Conservation (phyloP, 2,797 vertebrate species). For the Scolopax bukidnonensis region DNA sequence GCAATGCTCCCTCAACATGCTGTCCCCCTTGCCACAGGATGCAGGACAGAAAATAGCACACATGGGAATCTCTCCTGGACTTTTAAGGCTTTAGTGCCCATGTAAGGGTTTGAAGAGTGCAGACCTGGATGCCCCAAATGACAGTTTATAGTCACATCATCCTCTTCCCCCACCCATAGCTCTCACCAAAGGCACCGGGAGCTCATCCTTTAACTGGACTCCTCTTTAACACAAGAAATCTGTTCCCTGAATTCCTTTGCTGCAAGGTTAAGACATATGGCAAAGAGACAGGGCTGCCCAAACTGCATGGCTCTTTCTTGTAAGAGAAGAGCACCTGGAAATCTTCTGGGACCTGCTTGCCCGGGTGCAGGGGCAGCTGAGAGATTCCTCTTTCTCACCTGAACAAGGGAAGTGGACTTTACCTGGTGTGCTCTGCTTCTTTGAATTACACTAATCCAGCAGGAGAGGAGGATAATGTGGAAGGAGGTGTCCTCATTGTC, state of each 20-base stretch:
- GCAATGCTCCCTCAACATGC: accelerated
- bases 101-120: not conserved
- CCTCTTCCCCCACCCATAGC: not conserved
- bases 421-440: not conserved
- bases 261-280: not conserved
- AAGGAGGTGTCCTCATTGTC: not conserved
- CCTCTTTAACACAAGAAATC: not conserved
- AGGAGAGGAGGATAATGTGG: not conserved
- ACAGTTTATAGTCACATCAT: not conserved
- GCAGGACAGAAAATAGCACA: not conserved
- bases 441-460: not conserved
- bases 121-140: not conserved
- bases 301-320: accelerated
- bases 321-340: not conserved
- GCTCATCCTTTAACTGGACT: not conserved
- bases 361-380: not conserved
- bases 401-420: not conserved
- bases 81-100: not conserved
- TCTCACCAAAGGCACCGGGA: not conserved
- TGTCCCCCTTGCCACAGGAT: not conserved
- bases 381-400: not conserved
- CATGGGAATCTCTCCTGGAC: accelerated
- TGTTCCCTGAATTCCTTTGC: not conserved
- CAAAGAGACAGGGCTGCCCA: not conserved
- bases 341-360: not conserved